Evolutionary conservation across 2,888 invertebrate species (phyloP).

Genomic region (Cephonodes hylas): DNA sequence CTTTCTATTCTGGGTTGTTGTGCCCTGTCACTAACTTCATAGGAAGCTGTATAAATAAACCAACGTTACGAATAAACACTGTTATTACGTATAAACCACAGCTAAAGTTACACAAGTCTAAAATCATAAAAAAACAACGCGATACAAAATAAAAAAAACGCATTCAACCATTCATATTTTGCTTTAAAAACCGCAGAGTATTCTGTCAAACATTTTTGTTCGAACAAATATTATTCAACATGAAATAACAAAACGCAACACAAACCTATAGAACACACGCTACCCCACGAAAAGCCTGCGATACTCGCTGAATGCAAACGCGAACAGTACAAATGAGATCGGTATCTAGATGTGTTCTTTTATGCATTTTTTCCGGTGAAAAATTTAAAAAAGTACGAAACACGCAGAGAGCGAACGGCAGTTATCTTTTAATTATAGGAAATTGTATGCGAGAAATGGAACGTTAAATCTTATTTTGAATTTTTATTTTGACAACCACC

Average conservation of each 20-base stretch:
- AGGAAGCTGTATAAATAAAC: too few species aligned
- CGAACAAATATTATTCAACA: conserved; percentile 4
- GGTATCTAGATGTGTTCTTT: conserved; percentile 24
- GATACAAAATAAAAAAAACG: background rate
- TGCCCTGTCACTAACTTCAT: too few species aligned
- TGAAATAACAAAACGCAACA: conserved; percentile 1
- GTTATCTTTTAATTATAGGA: conserved; percentile 29
- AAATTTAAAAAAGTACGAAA: background rate
- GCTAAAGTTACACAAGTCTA: background rate
- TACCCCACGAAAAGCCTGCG: background rate
- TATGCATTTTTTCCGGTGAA: conserved; percentile 17
- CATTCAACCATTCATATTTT: background rate
- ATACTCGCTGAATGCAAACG: conserved; percentile 11
- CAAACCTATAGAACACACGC: background rate
- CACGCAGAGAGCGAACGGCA: conserved; percentile 2
- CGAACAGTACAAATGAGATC: conserved; percentile 20
- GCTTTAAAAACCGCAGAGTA: background rate
- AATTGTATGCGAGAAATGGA: conserved; percentile 17
- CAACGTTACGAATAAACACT: too few species aligned
- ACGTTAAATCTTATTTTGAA: background rate
- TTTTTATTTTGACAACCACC: too few species aligned
- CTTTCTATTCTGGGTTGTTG: too few species aligned
- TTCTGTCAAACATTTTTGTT: background rate
- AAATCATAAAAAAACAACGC: background rate
- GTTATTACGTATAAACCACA: too few species aligned